phyloP scores from a whole-genome alignment of 2,797 vertebrate genomes.

The Pipistrellus pygmaeus region DNA sequence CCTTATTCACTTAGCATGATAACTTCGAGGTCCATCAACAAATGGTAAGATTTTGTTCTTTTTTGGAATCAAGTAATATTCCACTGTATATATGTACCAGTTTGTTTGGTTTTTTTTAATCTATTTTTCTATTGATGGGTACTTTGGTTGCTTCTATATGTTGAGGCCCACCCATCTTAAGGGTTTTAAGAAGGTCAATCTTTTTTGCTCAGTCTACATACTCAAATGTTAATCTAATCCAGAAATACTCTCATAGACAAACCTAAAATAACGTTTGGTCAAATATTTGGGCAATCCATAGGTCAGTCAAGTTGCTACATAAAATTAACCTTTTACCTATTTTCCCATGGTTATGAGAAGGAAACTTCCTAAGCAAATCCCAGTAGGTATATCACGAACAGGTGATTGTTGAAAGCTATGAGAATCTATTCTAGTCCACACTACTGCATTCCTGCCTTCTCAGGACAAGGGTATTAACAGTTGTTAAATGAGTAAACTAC shows the following conservation, averaged over 20 bases:
- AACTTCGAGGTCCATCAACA: neutral
- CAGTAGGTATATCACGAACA: neutral
- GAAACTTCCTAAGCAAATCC: neutral
- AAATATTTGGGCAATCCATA: neutral
- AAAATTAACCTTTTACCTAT: neutral
- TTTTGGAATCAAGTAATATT: neutral
- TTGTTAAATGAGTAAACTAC: neutral
- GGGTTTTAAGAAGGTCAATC: neutral
- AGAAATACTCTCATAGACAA: neutral
- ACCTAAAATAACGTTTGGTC: neutral
- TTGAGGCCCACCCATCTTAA: neutral
- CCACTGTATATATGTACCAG: neutral
- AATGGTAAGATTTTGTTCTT: neutral
- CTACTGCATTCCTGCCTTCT: neutral
- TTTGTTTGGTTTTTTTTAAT: neutral
- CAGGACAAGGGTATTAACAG: neutral
- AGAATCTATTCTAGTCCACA: neutral
- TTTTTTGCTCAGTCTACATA: neutral
- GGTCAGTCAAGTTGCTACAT: neutral
- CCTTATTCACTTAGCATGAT: neutral
- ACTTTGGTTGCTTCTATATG: neutral
- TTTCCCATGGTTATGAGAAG: neutral
- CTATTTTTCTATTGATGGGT: neutral
- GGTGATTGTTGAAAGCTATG: neutral
- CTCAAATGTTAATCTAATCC: constrained; percentile 31